phyloP scores from a whole-genome alignment of 2,113 vertebrate genomes.

The Sinocyclocheilus grahami region DNA sequence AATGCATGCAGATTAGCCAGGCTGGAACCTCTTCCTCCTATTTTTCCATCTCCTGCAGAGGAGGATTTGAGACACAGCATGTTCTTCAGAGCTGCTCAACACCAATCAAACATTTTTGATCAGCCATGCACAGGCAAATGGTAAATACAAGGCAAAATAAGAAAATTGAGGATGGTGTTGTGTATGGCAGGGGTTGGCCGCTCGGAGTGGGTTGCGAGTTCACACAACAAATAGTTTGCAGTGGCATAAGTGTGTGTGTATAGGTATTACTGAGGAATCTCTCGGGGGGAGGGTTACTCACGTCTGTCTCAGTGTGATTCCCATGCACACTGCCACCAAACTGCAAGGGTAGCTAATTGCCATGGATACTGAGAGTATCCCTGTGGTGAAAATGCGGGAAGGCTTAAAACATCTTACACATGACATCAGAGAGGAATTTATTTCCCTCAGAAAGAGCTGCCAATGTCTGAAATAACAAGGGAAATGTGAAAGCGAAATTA shows the following conservation, averaged over 20 bases:
- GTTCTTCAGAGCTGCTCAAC: not conserved
- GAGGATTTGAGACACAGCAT: not conserved
- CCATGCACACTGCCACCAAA: conserved; percentile 44
- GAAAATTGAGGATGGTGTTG: not conserved
- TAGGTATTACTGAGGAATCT: conserved; percentile 13
- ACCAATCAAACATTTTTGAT: not conserved
- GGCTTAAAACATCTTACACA: conserved; percentile 25
- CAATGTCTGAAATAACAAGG: conserved; percentile 10
- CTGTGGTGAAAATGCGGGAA: conserved; percentile 26
- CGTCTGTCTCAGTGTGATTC: conserved; percentile 29
- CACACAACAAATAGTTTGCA: conserved; percentile 22
- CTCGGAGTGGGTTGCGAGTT: not conserved
- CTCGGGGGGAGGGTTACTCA: conserved; percentile 2
- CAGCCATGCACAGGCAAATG: not conserved
- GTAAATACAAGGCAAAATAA: not conserved
- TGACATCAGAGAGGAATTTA: conserved; percentile 42
- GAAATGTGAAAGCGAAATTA: not conserved
- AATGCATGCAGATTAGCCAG: conserved; percentile 1
- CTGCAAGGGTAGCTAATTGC: conserved; percentile 51
- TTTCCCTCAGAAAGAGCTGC: conserved; percentile 25
- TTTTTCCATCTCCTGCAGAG: not conserved
- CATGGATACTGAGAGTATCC: conserved; percentile 48
- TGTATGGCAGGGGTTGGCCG: not conserved
- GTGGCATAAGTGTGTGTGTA: conserved; percentile 26
- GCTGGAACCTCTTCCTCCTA: not conserved